Base-by-base conservation (phyloP, 2,888 invertebrate genomes). In the Laspeyria flexula region DNA sequence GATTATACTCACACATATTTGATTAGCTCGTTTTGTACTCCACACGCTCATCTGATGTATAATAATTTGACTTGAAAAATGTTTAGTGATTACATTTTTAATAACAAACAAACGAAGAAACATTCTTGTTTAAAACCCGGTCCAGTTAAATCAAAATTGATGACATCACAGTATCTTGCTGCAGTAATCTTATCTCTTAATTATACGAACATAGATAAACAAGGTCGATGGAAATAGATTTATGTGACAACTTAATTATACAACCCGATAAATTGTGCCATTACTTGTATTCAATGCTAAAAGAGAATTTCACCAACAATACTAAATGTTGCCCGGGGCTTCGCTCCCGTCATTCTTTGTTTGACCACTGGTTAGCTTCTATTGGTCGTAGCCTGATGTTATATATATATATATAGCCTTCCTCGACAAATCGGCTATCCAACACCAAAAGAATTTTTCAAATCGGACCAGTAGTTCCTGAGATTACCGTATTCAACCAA, bases 1-100 rank as follows among this genome's bases (percentile, higher is more conserved):
- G 69, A 75, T 80, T 75, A 76, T 68, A 70, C 64, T 65, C 51
- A 58, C 57, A 65, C 63, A 72, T 75, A 67, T 74, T 71, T 75
- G 62, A 70, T 65, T 68, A 72, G 58, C 71, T 66, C 60, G 57
- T 69, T 52, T 53, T 53, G 55, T 63, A 53, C 54, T 25, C 9
- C 7, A 46, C 61, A 46, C 42, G 43, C 42, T 52, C 38, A 35
- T 27, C 31, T 13, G 1, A 10, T 41, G 34, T 40, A 40, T 34
- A 34, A 21, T 37, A 13, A 1, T 27, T 34, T 13, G 11, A 39
- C 16, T 43, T 23, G 42, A 5, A 62, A 35, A 12, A 30, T 9
- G 34, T 52, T 49, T 50, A 37, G 23, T 33, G 16, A 34, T 27
- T 40, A 40, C 27, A 15, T n/a, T 29, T 47, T 41, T 25, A 39